Evolutionary conservation across 1,140 invertebrate species (phyloP).

Genomic region (Trichonephila inaurata): DNA sequence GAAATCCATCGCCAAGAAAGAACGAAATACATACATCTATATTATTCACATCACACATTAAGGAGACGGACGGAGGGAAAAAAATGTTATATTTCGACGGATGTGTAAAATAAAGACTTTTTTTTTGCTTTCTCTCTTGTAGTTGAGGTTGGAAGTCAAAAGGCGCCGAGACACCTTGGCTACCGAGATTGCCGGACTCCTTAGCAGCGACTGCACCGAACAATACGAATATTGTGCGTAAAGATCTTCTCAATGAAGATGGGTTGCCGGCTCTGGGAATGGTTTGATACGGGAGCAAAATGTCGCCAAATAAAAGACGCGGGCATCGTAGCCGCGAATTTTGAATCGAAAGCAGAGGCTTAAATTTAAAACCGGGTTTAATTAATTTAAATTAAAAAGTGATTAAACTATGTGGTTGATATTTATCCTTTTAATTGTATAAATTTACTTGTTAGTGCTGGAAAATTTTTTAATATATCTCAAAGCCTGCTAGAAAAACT

Average conservation of each 20-base stretch:
- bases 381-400: too few species aligned
- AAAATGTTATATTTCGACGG: not conserved
- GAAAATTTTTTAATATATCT: too few species aligned
- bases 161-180: slow-evolving; percentile 56
- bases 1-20: not conserved
- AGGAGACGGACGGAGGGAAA: not conserved
- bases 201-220: not conserved
- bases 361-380: too few species aligned
- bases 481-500: too few species aligned
- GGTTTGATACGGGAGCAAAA: not conserved
- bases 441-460: too few species aligned
- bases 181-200: not conserved
- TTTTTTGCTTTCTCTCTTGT: not conserved
- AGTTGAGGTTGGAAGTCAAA: not conserved
- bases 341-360: not conserved
- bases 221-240: slow-evolving; percentile 17
- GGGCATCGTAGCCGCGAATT: not conserved
- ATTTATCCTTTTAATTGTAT: too few species aligned
- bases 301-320: not conserved
- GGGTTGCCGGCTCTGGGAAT: not conserved
- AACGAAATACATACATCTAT: not conserved
- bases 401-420: too few species aligned
- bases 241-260: not conserved
- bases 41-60: not conserved
- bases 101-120: not conserved